Percentiles rank a stretch among this genome's conserved stretches.
phyloP scores from a whole-genome alignment of 2,797 vertebrate species.

The Coluber constrictor region DNA sequence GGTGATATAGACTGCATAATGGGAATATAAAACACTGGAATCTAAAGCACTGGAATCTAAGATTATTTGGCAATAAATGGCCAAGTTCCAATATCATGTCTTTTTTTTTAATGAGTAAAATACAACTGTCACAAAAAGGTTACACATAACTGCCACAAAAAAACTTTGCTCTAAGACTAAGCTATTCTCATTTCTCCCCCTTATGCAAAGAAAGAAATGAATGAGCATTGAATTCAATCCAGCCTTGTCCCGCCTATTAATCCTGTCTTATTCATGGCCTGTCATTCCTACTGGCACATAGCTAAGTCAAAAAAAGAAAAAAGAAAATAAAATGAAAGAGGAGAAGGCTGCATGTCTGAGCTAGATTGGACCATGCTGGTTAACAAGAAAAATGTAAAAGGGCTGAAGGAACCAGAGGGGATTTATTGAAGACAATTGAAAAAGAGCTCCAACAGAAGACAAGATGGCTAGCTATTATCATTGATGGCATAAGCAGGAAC shows the following conservation, averaged over 20 bases:
- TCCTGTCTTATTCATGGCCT: neutral
- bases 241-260: neutral
- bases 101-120: neutral
- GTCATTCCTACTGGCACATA: neutral
- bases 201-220: neutral
- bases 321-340: neutral
- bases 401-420: neutral
- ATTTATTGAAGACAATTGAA: neutral
- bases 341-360: neutral
- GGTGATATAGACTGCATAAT: neutral
- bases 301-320: neutral
- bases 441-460: neutral
- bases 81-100: neutral
- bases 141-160: neutral
- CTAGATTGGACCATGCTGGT: neutral
- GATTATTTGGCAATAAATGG: neutral
- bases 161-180: neutral
- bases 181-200: neutral
- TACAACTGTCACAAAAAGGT: neutral
- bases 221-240: neutral
- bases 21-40: neutral
- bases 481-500: neutral
- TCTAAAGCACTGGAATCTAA: neutral
- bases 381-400: neutral
- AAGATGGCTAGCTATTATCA: neutral